Evolutionary conservation across 2,113 vertebrate genomes (phyloP).

Genomic region (Callospermophilus lateralis): DNA sequence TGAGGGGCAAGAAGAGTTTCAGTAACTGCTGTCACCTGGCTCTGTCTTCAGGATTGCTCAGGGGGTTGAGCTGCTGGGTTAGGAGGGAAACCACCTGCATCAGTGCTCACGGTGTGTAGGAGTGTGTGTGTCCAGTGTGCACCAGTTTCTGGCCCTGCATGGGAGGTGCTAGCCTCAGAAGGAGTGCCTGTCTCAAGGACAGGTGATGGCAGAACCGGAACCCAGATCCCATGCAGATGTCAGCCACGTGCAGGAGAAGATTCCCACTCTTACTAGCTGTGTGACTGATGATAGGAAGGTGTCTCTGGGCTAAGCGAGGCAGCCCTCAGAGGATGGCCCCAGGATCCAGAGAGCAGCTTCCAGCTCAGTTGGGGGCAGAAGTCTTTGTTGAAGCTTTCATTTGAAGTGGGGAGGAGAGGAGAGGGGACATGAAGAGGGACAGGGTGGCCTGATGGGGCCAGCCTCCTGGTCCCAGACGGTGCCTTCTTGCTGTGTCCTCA

Average conservation of each 20-base stretch:
- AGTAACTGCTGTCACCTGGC: neutral
- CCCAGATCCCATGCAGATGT: neutral
- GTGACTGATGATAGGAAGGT: neutral
- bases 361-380: too few relatives aligned
- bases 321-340: too few relatives aligned
- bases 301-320: neutral
- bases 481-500: too few relatives aligned
- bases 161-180: neutral
- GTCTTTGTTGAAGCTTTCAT: too few relatives aligned
- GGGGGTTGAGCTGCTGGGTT: neutral
- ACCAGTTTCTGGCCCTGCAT: neutral
- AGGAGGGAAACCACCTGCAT: too few relatives aligned
- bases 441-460: too few relatives aligned
- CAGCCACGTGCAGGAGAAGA: neutral
- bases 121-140: rapidly evolving
- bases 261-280: neutral
- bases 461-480: too few relatives aligned
- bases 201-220: rapidly evolving
- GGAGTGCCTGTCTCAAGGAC: neutral
- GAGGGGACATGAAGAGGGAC: too few relatives aligned
- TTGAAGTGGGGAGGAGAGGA: too few relatives aligned
- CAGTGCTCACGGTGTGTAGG: too few relatives aligned
- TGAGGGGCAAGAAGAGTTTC: too few relatives aligned
- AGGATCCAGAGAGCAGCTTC: too few relatives aligned
- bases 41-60: neutral